Percentiles rank a stretch among this genome's conserved stretches.
phyloP scores from a whole-genome alignment of 2,888 invertebrate genomes.

The Herminia tarsipennalis region DNA sequence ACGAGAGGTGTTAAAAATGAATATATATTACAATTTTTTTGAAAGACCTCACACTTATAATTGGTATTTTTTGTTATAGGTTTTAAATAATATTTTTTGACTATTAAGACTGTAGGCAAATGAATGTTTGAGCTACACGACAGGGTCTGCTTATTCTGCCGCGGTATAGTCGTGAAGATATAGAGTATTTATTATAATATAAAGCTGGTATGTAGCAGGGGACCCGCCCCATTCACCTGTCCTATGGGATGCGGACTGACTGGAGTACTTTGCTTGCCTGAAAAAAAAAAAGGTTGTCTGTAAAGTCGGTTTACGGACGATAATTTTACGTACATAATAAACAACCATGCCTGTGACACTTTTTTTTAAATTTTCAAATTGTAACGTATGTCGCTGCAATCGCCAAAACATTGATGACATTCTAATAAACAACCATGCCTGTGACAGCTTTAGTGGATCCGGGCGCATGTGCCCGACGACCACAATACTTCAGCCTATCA shows the following conservation, averaged over 20 bases:
- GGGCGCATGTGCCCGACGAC: too few relatives aligned
- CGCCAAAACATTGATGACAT: too few relatives aligned
- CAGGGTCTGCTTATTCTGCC: slow-evolving; percentile 6
- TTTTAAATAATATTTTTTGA: not conserved
- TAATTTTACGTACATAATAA: not conserved
- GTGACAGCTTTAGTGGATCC: too few relatives aligned
- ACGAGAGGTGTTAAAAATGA: too few relatives aligned
- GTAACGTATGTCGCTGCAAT: too few relatives aligned
- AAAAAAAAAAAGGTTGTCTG: slow-evolving; percentile 56
- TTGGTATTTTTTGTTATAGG: too few relatives aligned
- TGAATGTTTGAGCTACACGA: slow-evolving; percentile 1
- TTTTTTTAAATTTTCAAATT: too few relatives aligned
- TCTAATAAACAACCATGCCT: too few relatives aligned
- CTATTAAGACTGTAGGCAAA: not conserved
- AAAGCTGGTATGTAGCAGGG: slow-evolving; percentile 14
- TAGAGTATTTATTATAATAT: slow-evolving; percentile 6
- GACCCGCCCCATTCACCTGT: slow-evolving; percentile 50
- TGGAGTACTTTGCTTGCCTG: slow-evolving; percentile 92
- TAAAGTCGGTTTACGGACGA: not conserved
- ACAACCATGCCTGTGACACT: too few relatives aligned
- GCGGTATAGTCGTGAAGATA: slow-evolving; percentile 9
- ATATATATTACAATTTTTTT: not conserved
- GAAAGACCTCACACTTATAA: too few relatives aligned
- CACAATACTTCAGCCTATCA: too few relatives aligned
- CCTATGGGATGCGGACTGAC: slow-evolving; percentile 90